Evolutionary conservation across 2,113 vertebrate species (phyloP).

Genomic region (Phylloscopus whistleri): DNA sequence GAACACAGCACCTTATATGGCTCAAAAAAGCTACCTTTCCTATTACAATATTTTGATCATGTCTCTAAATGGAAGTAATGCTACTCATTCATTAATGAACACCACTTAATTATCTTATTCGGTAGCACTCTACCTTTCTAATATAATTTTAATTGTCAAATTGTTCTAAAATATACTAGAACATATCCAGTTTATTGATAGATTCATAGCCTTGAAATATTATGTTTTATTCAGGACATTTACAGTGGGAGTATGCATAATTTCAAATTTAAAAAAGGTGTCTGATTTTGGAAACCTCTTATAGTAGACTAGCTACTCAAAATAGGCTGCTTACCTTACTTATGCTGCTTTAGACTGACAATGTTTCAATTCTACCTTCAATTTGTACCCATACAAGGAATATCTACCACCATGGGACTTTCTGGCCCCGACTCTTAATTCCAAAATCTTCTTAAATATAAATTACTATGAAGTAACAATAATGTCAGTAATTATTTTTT

Average conservation of each 20-base stretch:
- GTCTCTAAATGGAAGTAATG: background rate
- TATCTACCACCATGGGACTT: background rate
- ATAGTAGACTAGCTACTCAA: background rate
- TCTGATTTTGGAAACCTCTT: background rate
- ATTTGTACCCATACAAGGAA: background rate
- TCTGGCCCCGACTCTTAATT: background rate
- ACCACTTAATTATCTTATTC: background rate
- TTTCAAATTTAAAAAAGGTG: background rate
- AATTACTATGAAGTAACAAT: background rate
- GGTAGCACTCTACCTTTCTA: background rate
- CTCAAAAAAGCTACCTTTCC: background rate
- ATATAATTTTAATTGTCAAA: slow-evolving; percentile 23
- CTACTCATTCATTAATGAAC: background rate
- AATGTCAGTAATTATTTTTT: background rate
- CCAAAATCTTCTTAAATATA: background rate
- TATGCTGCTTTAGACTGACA: background rate
- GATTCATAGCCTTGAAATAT: background rate
- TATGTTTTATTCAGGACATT: background rate
- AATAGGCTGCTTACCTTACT: background rate
- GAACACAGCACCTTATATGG: background rate
- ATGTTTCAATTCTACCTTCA: background rate
- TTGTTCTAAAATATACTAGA: slow-evolving; percentile 6
- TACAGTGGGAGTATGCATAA: background rate
- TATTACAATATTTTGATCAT: background rate
- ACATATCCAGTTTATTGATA: background rate